A percentile compares a stretch with the other conserved stretches of the same genome.
These are phyloP conservation scores for Myocastor coypus DNA, from an alignment of 2,113 vertebrate species.

Conservation along the genomic window DNA sequence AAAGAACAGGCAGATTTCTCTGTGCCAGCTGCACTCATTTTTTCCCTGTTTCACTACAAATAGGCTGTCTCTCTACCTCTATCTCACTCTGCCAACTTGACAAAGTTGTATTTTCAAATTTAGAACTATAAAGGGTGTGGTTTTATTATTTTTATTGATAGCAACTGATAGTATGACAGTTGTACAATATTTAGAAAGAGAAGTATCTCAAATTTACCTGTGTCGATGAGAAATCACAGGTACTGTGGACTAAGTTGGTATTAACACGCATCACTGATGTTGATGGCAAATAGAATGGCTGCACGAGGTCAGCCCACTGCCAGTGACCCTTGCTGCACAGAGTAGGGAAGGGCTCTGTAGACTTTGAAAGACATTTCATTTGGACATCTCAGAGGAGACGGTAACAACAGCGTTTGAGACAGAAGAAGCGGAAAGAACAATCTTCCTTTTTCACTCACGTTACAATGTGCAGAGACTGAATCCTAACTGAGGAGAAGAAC, in stretches of 20 bases:
- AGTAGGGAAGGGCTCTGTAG: slow-evolving; percentile 11
- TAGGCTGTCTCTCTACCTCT: neutral
- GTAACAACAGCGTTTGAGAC: slow-evolving; percentile 32
- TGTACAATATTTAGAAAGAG: slow-evolving; percentile 4
- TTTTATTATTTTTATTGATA: slow-evolving; percentile 50
- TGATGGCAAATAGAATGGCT: slow-evolving; percentile 8
- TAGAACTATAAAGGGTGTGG: neutral
- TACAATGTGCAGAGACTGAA: slow-evolving; percentile 50
- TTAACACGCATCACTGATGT: neutral
- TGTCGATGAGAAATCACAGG: neutral
- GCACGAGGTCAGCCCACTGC: neutral
- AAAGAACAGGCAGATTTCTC: slow-evolving; percentile 40
- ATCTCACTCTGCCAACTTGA: neutral
- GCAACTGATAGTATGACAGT: slow-evolving; percentile 9
- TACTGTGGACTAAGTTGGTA: neutral
- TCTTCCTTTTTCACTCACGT: neutral
- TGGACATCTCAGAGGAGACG: slow-evolving; percentile 30
- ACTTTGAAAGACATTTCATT: slow-evolving; percentile 49
- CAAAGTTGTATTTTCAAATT: neutral
- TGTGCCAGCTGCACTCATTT: neutral
- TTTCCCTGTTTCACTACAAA: slow-evolving; percentile 15
- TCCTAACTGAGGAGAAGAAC: slow-evolving; percentile 36
- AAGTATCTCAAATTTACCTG: neutral
- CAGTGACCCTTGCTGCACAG: neutral
- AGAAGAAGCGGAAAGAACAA: neutral